Conservation (phyloP, 2,888 invertebrate species). For the Lasioglossum oenotherae region DNA sequence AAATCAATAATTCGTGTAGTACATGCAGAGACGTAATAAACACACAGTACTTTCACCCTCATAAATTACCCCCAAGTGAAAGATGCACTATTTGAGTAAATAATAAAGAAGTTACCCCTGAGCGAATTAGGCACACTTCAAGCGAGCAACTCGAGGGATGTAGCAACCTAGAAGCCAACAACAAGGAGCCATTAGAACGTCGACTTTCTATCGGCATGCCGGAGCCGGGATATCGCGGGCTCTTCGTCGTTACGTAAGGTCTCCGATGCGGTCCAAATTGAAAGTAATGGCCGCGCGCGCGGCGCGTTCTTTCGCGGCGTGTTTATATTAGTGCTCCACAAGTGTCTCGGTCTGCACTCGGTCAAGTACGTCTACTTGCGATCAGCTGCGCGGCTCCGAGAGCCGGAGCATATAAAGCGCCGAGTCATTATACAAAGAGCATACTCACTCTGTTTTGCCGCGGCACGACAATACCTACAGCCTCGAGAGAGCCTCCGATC, state of each 20-base stretch:
- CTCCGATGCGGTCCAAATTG: slow-evolving; percentile 61
- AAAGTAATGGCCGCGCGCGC: slow-evolving; percentile 66
- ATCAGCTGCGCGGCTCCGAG: slow-evolving; percentile 73
- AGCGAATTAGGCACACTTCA: neutral
- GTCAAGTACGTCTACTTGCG: slow-evolving; percentile 79
- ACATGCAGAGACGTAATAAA: neutral
- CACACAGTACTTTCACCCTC: neutral
- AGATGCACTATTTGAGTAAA: neutral
- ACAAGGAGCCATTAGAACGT: neutral
- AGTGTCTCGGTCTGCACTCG: slow-evolving; percentile 79
- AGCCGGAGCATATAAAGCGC: slow-evolving; percentile 77
- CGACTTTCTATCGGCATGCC: slow-evolving; percentile 21
- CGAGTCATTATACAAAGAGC: slow-evolving; percentile 83
- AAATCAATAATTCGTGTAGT: too few species aligned
- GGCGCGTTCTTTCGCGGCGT: slow-evolving; percentile 53
- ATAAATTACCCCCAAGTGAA: neutral
- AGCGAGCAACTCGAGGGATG: neutral
- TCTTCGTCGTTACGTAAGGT: slow-evolving; percentile 54
- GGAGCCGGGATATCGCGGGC: neutral
- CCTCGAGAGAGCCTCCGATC: slow-evolving; percentile 40
- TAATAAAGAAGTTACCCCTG: neutral
- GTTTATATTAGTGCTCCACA: slow-evolving; percentile 77
- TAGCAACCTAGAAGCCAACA: neutral
- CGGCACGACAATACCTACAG: slow-evolving; percentile 73
- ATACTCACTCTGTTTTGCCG: slow-evolving; percentile 82